A percentile compares a stretch with the other conserved stretches of the same genome.
These are phyloP conservation scores for Halyomorpha halys DNA, from an alignment of 1,140 invertebrate genomes.

Conservation along the genomic window DNA sequence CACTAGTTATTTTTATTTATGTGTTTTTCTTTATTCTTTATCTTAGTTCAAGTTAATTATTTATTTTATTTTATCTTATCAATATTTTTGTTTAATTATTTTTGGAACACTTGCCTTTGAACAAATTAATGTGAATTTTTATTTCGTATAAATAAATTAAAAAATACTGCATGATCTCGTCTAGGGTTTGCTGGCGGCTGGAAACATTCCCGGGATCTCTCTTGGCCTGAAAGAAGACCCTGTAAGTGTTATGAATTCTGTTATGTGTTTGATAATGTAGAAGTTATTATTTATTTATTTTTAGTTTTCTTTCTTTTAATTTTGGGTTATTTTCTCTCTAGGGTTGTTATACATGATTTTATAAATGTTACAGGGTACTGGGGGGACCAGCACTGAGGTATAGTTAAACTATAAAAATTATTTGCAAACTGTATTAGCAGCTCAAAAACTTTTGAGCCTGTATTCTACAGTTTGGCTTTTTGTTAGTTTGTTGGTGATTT, in stretches of 20 bases:
- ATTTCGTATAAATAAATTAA: neutral
- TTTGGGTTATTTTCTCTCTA: slow-evolving; percentile 5
- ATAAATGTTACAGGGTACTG: slow-evolving; percentile 25
- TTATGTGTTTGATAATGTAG: neutral
- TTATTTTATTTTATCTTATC: no score
- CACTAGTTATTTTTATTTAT: no score
- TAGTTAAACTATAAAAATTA: slow-evolving; percentile 9
- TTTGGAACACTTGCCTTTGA: no score
- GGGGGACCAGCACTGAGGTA: slow-evolving; percentile 25
- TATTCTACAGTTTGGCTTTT: slow-evolving; percentile 13
- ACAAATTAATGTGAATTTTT: neutral
- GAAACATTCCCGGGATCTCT: slow-evolving; percentile 26
- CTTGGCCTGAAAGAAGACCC: slow-evolving; percentile 27
- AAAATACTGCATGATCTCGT: neutral
- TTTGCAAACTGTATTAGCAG: slow-evolving; percentile 1
- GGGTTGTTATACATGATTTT: slow-evolving; percentile 12
- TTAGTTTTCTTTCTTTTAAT: slow-evolving; percentile 18
- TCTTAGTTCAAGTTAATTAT: no score
- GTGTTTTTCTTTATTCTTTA: no score
- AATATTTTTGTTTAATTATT: no score
- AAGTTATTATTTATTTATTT: slow-evolving; percentile 1
- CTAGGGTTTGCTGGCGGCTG: slow-evolving; percentile 24
- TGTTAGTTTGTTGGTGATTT: slow-evolving; percentile 16
- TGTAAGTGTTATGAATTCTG: slow-evolving; percentile 18
- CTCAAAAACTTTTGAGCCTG: slow-evolving; percentile 3